phyloP scores from a whole-genome alignment of 2,797 vertebrate species.

The Eulemur rubriventer region DNA sequence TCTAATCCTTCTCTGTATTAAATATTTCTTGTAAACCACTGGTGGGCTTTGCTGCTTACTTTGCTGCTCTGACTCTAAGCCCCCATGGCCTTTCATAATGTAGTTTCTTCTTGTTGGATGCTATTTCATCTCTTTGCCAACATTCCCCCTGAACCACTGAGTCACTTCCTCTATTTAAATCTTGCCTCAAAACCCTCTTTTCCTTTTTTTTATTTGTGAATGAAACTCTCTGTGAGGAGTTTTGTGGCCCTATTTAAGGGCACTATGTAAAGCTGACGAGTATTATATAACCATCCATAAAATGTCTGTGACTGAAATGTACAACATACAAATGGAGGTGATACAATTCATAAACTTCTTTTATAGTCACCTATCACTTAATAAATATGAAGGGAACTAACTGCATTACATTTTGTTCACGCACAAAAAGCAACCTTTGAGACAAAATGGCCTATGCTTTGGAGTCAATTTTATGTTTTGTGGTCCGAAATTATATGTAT shows the following conservation, averaged over 20 bases:
- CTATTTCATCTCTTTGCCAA: background rate
- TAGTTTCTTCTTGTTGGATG: background rate
- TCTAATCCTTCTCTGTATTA: background rate
- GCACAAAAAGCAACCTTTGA: conserved; percentile 7
- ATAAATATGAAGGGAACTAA: conserved; percentile 55
- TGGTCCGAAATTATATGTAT: background rate
- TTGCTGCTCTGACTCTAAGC: background rate
- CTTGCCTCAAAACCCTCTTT: conserved; percentile 58
- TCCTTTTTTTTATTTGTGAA: conserved; percentile 63
- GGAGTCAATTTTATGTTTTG: conserved; percentile 30
- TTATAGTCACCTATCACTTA: conserved; percentile 55
- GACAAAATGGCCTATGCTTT: conserved; percentile 40
- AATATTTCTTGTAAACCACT: background rate
- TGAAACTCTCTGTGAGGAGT: conserved; percentile 58
- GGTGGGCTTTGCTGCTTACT: background rate
- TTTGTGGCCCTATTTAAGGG: conserved; percentile 52
- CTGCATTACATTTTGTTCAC: conserved; percentile 30
- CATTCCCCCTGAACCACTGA: background rate
- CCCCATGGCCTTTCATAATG: background rate
- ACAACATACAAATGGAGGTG: conserved; percentile 46
- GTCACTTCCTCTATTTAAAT: conserved; percentile 45
- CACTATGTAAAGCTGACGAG: conserved; percentile 55
- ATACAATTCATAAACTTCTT: conserved; percentile 71
- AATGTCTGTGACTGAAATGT: conserved; percentile 70
- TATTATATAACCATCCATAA: conserved; percentile 65